A percentile compares a stretch with the other conserved stretches of the same genome.
phyloP scores from a whole-genome alignment of 2,797 vertebrate genomes.

The Picus viridis region DNA sequence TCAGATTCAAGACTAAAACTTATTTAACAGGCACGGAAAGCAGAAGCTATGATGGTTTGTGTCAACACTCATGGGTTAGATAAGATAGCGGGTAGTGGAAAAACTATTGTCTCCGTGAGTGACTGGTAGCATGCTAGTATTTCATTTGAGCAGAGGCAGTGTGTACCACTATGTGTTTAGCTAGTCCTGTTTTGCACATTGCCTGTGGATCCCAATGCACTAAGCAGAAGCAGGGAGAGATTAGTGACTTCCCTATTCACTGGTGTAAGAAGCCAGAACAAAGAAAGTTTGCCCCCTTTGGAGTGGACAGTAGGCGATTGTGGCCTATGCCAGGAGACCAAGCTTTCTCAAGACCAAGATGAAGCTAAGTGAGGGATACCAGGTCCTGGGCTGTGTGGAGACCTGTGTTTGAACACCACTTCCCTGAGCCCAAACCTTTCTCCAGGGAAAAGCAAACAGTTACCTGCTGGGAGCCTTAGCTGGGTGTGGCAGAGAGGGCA shows the following conservation, averaged over 20 bases:
- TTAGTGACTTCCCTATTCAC: background rate
- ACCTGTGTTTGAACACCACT: conserved; percentile 41
- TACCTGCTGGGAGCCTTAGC: background rate
- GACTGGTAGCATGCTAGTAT: background rate
- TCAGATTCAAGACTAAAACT: background rate
- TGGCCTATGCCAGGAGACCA: fast-evolving
- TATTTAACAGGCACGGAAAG: background rate
- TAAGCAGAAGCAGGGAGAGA: background rate
- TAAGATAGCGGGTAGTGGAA: background rate
- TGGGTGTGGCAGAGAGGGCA: background rate
- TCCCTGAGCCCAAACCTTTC: conserved; percentile 9
- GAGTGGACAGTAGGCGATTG: background rate
- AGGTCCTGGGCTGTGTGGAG: background rate
- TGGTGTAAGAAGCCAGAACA: background rate
- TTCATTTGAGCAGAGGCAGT: background rate
- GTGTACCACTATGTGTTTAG: background rate
- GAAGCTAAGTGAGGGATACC: background rate
- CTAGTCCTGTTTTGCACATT: background rate
- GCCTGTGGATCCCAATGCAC: background rate
- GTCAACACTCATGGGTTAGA: background rate
- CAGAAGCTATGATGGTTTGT: background rate
- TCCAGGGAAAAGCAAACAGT: conserved; percentile 52
- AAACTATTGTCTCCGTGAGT: background rate
- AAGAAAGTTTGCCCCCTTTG: background rate
- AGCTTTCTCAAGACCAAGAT: background rate